Evolutionary conservation across 2,113 vertebrate species (phyloP).

Genomic region (Salvelinus fontinalis): DNA sequence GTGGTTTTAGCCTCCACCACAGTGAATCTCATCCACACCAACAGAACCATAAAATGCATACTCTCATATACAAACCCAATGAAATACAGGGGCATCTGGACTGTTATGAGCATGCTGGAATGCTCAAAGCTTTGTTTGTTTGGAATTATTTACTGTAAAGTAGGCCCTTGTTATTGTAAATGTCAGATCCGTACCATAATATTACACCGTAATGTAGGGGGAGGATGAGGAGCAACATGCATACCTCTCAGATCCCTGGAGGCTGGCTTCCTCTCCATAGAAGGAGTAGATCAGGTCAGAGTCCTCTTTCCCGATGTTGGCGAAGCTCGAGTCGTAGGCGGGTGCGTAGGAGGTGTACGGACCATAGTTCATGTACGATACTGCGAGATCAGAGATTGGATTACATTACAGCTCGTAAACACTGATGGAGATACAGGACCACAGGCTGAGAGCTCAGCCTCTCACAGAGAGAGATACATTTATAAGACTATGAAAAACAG

Average conservation of each 20-base stretch:
- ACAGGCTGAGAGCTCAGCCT: not conserved
- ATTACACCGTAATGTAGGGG: not conserved
- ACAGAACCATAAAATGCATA: slow-evolving; percentile 8
- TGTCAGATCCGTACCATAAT: not conserved
- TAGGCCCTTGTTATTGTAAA: slow-evolving; percentile 17
- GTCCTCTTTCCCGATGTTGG: slow-evolving; percentile 95
- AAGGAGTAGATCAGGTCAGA: slow-evolving; percentile 90
- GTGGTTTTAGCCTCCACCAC: not conserved
- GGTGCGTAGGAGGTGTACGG: slow-evolving; percentile 94
- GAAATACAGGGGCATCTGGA: slow-evolving; percentile 41
- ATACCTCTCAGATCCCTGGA: slow-evolving; percentile 84
- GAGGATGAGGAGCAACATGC: slow-evolving; percentile 9
- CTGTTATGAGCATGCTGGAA: slow-evolving; percentile 33
- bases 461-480: not conserved
- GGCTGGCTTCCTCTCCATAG: slow-evolving; percentile 88
- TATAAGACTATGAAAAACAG: too few relatives aligned
- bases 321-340: slow-evolving; percentile 92
- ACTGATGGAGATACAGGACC: not conserved
- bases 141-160: not conserved
- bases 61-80: slow-evolving; percentile 1
- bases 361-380: slow-evolving; percentile 93
- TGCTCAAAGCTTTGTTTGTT: slow-evolving; percentile 13
- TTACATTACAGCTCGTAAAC: not conserved
- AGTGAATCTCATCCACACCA: not conserved
- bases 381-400: slow-evolving; percentile 62